These are phyloP conservation scores for Phalera bucephala DNA, from an alignment of 2,888 invertebrate species.

Conservation along the genomic window DNA sequence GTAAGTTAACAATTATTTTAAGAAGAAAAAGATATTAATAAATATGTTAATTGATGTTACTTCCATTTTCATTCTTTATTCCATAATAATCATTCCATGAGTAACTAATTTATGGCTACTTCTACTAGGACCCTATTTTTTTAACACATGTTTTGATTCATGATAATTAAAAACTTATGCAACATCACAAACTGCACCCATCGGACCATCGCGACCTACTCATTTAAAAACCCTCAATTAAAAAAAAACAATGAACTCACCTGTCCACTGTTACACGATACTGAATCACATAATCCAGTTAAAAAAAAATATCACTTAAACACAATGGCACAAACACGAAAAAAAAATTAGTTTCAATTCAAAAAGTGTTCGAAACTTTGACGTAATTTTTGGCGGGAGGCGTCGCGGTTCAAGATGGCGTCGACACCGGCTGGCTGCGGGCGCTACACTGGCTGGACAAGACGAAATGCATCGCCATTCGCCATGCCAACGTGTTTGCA, in stretches of 20 bases:
- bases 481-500: constrained; percentile 29
- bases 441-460: constrained; percentile 22
- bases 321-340: constrained; percentile 19
- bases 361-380: constrained; percentile 27
- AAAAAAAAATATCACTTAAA: constrained; percentile 4
- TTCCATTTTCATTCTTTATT: no score
- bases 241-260: constrained; percentile 25
- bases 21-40: no score
- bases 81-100: no score
- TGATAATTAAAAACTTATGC: no score
- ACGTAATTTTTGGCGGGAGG: constrained; percentile 35
- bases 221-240: no score
- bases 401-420: neutral
- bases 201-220: no score
- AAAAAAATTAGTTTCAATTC: constrained; percentile 2
- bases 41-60: no score
- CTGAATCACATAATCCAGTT: constrained; percentile 22
- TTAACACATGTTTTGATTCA: no score
- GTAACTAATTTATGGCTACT: no score
- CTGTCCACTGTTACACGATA: constrained; percentile 29
- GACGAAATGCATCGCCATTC: constrained; percentile 7
- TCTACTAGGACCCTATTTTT: no score
- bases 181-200: no score
- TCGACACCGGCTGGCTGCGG: constrained; percentile 21
- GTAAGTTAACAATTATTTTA: no score